Conservation (phyloP, 1,140 invertebrate genomes). For the Sminthurides bifidus region DNA sequence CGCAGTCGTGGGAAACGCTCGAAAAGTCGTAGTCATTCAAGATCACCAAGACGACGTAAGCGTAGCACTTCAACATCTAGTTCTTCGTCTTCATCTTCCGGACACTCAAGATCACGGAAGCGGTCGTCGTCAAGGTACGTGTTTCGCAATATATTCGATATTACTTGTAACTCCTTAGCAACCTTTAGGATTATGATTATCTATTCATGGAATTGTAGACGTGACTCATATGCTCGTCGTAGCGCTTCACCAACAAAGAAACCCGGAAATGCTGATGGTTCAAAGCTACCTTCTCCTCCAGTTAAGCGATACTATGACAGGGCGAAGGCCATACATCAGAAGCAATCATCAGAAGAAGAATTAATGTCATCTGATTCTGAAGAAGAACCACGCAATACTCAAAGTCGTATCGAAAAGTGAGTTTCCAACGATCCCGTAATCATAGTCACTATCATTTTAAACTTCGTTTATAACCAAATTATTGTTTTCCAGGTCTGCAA, state of each 20-base stretch:
- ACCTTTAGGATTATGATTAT: neutral
- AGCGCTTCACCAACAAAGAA: neutral
- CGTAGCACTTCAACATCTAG: neutral
- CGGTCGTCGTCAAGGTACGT: too few species aligned
- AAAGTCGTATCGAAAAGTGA: slow-evolving; percentile 5
- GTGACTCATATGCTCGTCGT: neutral
- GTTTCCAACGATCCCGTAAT: neutral
- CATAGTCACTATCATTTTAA: neutral
- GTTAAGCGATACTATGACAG: slow-evolving; percentile 23
- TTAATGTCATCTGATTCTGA: slow-evolving; percentile 4
- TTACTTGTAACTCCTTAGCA: neutral
- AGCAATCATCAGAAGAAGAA: slow-evolving; percentile 4
- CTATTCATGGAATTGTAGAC: neutral
- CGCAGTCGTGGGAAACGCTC: slow-evolving; percentile 3
- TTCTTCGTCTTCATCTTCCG: neutral
- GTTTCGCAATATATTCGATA: too few species aligned
- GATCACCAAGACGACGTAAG: neutral
- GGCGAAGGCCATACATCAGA: neutral
- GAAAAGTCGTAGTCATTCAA: neutral
- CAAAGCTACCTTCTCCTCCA: slow-evolving; percentile 17
- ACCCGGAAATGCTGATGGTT: neutral
- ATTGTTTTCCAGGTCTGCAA: neutral
- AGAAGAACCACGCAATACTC: neutral
- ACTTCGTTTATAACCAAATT: neutral
- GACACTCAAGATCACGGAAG: too few species aligned